Base-by-base conservation (phyloP, 2,888 invertebrate species). In the Leptopilina syphax region DNA sequence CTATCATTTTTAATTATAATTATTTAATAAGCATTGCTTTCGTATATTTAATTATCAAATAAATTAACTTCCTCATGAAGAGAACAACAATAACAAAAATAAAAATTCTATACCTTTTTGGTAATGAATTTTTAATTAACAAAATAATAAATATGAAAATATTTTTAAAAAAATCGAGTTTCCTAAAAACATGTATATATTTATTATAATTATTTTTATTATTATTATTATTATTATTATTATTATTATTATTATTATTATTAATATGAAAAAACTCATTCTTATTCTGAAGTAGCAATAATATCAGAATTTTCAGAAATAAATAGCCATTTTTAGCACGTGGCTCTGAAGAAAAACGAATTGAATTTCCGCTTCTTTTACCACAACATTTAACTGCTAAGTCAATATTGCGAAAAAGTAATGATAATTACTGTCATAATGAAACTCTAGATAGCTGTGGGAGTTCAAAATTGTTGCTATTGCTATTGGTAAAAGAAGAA, bases 351-450 rank as follows among this genome's bases (percentile, higher is more conserved):
- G 6, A 6, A 60, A 60, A 63, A 41, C 34, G 34, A 65, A 65
- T 34, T 10, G 65, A 27, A 65, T 65, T 65, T 65, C 65, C 65
- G 65, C 13, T 65, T 65, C 41, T 65, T 65, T 65, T 65, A 24
- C 63, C 41, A 13, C 65, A 65, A 65, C 41, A 65, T 65, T 41
- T 34, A 65, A 27, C 65, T 65, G 65, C 44, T 7, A 34, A 65
- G 65, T 65, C 27, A 65, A 41, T 65, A 65, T 41, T 65, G 41
- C 13, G 34, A 13, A 13, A 34, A 41, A 65, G 41, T 34, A 65
- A 34, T 65, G 65, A 65, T 34, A 65, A 65, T 65, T 65, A 65
- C 65, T 65, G 65, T 65, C 65, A 65, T 65, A 65, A 65, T 65
- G 34, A 41, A 65, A 27, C 65, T 41, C 5, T 5, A 41, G 65